Evolutionary conservation across 2,113 vertebrate species (phyloP).

Genomic region (Oncorhynchus masou): DNA sequence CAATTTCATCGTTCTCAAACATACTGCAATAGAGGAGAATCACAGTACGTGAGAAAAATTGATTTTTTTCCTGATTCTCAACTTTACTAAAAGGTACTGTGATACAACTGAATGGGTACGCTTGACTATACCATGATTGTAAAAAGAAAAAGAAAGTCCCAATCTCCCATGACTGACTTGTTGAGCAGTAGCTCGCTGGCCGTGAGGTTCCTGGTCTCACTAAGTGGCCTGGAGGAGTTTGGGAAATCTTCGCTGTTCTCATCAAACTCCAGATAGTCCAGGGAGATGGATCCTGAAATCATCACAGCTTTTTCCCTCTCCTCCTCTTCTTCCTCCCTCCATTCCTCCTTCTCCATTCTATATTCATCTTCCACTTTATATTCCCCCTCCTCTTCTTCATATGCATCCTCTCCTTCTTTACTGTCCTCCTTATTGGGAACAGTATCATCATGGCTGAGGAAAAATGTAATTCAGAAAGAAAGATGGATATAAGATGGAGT

Average conservation of each 20-base stretch:
- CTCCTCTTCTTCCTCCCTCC: conserved; percentile 8
- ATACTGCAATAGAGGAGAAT: conserved; percentile 40
- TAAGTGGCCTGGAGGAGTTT: conserved; percentile 48
- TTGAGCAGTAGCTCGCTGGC: conserved; percentile 73
- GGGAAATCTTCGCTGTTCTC: conserved; percentile 44
- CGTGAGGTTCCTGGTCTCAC: conserved; percentile 60
- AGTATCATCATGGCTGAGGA: conserved; percentile 9
- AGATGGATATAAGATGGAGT: neutral
- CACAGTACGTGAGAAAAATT: neutral
- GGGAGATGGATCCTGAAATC: conserved; percentile 29
- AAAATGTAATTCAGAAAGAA: too few relatives aligned
- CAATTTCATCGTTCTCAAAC: conserved; percentile 67
- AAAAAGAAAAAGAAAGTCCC: neutral
- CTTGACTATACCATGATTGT: neutral
- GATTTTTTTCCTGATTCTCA: neutral
- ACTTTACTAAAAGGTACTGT: neutral
- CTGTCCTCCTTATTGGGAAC: neutral
- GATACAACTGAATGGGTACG: neutral
- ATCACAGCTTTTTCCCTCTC: neutral
- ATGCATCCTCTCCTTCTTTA: neutral
- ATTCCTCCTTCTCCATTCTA: neutral
- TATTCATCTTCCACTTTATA: neutral
- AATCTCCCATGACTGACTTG: conserved; percentile 65
- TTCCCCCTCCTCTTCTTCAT: neutral
- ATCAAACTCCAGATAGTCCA: conserved; percentile 36